Evolutionary conservation across 2,888 invertebrate species (phyloP), one percentile per base, ranked within the genome.

Genomic region (Patella ulyssiponensis): DNA sequence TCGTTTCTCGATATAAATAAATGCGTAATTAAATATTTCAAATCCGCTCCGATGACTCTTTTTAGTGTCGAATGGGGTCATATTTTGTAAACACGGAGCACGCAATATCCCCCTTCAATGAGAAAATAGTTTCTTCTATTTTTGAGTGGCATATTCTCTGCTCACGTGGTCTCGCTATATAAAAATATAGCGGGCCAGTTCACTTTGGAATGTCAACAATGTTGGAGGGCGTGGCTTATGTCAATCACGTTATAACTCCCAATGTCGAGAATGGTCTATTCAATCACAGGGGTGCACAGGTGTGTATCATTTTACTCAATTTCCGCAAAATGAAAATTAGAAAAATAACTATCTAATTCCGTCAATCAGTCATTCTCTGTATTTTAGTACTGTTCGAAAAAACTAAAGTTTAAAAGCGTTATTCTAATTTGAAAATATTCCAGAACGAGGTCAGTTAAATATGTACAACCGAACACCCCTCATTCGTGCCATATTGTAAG

Each of bases 141-240:
- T 44, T 44, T 44, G 44, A 44, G 44, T 44, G 44, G 44, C 44
- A 44, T 44, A 44, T 44, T 44, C 44, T 44, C 44, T 44, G 44
- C 44, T 44, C 44, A 44, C 44, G 44, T 44, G 44, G 44, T 44
- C 44, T 9, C 3, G 44, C 44, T 44, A 44, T 44, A 44, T 44
- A 44, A 64, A 64, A 64, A 64, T 23, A 20, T 23, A 64, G 64
- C 64, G 64, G 64, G 23, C 64, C 64, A 64, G 84, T 83, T 82
- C 84, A 78, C 77, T 80, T 15, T 77, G 86, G 86, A 86, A 86
- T 86, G 83, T 83, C 83, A 85, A 84, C 84, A 84, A 86, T 86
- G 85, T 81, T 79, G 74, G 79, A 78, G 77, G 85, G 85, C 84
- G 85, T 81, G 74, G 82, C 83, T 72, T 79, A 75, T 82, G 85